Conservation (phyloP, 2,888 invertebrate genomes). For the Caenorhabditis uteleia region DNA sequence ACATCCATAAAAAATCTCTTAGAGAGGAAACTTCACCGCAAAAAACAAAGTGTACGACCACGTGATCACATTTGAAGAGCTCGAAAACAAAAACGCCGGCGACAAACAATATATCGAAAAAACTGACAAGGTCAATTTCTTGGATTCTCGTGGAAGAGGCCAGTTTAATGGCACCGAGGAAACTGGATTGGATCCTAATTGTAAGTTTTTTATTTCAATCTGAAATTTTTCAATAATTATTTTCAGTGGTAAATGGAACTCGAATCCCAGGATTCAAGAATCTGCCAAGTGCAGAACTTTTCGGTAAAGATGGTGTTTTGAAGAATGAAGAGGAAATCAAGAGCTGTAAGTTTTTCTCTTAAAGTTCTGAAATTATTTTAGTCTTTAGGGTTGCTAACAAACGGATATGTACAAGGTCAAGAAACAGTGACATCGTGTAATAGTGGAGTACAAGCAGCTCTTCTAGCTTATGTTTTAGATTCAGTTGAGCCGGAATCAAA, state of each 20-base stretch:
- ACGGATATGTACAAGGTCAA: conserved; percentile 25
- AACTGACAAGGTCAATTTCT: conserved; percentile 55
- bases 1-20: background rate
- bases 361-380: background rate
- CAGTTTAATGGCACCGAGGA: conserved; percentile 64
- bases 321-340: conserved; percentile 36
- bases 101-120: conserved; percentile 42
- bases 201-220: conserved; percentile 9
- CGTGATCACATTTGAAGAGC: conserved; percentile 56
- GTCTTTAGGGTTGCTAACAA: conserved; percentile 20
- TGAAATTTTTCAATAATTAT: background rate
- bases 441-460: conserved; percentile 49
- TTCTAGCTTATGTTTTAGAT: conserved; percentile 51
- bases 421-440: conserved; percentile 50
- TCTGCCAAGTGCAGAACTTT: conserved; percentile 46
- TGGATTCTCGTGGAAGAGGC: conserved; percentile 57
- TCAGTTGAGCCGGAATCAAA: conserved; percentile 15
- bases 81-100: conserved; percentile 34
- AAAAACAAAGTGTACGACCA: conserved; percentile 30
- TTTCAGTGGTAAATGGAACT: conserved; percentile 51
- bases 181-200: conserved; percentile 49
- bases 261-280: conserved; percentile 56
- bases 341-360: conserved; percentile 26
- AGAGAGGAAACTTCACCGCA: conserved; percentile 51
- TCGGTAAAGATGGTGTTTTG: conserved; percentile 38